Evolutionary conservation across 1,140 invertebrate species (phyloP).

Genomic region (Ceratina calcarata): DNA sequence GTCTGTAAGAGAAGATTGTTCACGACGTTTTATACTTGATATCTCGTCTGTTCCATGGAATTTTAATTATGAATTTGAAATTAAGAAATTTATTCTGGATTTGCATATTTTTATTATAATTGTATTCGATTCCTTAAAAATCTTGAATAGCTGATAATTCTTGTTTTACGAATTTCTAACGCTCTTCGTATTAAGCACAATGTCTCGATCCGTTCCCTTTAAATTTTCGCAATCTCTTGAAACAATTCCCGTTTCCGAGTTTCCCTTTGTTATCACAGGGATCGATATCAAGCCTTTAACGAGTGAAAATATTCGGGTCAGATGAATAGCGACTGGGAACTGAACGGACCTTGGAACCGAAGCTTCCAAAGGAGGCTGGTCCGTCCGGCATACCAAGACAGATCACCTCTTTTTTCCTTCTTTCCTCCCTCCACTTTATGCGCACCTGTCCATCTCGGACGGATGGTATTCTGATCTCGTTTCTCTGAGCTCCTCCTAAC

Average conservation of each 20-base stretch:
- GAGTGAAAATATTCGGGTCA: slow-evolving; percentile 60
- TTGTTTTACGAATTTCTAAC: no score
- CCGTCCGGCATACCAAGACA: slow-evolving; percentile 69
- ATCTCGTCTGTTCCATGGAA: no score
- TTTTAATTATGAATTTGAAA: no score
- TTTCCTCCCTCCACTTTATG: slow-evolving; percentile 45
- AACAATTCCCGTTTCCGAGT: background rate
- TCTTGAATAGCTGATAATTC: background rate
- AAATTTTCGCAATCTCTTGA: background rate
- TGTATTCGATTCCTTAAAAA: no score
- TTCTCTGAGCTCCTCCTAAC: slow-evolving; percentile 4
- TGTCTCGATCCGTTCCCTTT: background rate
- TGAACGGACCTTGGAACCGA: slow-evolving; percentile 61
- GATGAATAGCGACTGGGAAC: slow-evolving; percentile 54
- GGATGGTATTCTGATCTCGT: slow-evolving; percentile 44
- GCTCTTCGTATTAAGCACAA: background rate
- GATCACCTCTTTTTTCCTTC: slow-evolving; percentile 60
- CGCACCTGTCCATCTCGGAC: slow-evolving; percentile 63
- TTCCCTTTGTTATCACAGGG: background rate
- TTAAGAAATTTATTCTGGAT: no score
- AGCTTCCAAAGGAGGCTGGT: slow-evolving; percentile 67
- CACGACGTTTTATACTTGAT: no score
- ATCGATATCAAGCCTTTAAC: slow-evolving; percentile 39
- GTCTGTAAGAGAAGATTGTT: no score
- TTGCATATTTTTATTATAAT: no score